A percentile compares a stretch with the other conserved stretches of the same genome.
Conservation (phyloP, 2,113 vertebrate species). For the Neogobius melanostomus region DNA sequence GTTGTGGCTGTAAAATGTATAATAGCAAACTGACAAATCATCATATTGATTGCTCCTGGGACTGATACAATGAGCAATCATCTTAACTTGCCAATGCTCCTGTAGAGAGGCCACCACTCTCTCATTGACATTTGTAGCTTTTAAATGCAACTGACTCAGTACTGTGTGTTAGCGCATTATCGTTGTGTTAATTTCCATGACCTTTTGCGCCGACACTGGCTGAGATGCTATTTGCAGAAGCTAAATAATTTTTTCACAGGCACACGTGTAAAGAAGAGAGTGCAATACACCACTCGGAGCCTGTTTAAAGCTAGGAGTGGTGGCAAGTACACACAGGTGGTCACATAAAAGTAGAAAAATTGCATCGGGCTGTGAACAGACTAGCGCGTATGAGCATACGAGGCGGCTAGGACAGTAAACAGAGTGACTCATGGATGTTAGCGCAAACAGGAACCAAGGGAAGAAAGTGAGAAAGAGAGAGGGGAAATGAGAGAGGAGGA, state of each 20-base stretch:
- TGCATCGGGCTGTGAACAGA: constrained; percentile 2
- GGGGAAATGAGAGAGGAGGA: too few species aligned
- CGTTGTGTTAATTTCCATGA: not conserved
- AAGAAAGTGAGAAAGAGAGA: constrained; percentile 12
- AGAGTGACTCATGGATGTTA: constrained; percentile 5
- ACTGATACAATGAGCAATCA: too few species aligned
- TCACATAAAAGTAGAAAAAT: constrained; percentile 6
- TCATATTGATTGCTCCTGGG: not conserved
- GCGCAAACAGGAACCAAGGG: not conserved
- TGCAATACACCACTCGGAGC: not conserved
- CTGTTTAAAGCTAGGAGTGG: constrained; percentile 10
- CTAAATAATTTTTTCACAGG: not conserved
- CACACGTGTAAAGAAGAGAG: not conserved
- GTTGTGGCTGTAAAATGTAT: not conserved
- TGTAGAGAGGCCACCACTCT: too few species aligned
- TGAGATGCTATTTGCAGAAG: not conserved
- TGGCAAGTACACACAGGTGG: not conserved
- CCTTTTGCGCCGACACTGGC: not conserved
- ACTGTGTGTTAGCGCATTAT: not conserved
- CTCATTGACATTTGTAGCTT: too few species aligned
- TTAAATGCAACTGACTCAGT: not conserved
- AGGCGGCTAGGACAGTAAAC: not conserved
- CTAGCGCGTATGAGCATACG: not conserved
- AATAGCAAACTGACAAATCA: not conserved
- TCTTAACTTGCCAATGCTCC: too few species aligned